Conservation (phyloP, 2,113 vertebrate species). For the Triplophysa tibetana region DNA sequence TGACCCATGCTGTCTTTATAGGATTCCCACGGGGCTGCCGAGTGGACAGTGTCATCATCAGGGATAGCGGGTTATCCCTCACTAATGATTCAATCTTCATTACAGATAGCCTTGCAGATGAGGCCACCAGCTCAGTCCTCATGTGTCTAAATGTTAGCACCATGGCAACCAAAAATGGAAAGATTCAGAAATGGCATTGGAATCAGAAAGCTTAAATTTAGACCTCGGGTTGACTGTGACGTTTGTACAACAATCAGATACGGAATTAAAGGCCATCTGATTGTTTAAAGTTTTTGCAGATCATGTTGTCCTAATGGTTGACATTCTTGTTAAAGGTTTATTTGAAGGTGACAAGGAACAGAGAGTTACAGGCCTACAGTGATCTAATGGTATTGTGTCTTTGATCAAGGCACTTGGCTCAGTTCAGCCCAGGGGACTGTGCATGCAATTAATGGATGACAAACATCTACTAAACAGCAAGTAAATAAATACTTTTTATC, state of each 20-base stretch:
- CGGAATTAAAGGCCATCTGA: background rate
- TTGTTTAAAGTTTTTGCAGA: background rate
- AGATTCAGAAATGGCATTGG: constrained; percentile 11
- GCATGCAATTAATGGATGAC: constrained; percentile 3
- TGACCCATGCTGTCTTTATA: constrained; percentile 20
- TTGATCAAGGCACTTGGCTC: constrained; percentile 4
- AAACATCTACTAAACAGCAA: background rate
- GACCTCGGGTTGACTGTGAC: background rate
- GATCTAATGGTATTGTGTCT: background rate
- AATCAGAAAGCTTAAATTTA: constrained; percentile 28
- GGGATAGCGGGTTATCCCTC: background rate
- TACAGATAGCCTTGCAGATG: background rate
- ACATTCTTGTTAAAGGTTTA: background rate
- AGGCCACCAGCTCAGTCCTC: constrained; percentile 15
- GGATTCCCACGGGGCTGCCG: background rate
- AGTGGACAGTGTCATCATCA: constrained; percentile 12
- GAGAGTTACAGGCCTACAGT: background rate
- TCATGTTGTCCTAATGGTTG: background rate
- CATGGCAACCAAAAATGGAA: constrained; percentile 23
- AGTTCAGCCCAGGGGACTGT: constrained; percentile 3
- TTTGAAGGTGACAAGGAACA: background rate
- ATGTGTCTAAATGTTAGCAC: background rate
- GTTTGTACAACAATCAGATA: background rate
- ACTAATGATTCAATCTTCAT: constrained; percentile 26
- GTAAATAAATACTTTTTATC: background rate